Conservation (phyloP, 2,113 vertebrate genomes). For the Microtus pennsylvanicus region DNA sequence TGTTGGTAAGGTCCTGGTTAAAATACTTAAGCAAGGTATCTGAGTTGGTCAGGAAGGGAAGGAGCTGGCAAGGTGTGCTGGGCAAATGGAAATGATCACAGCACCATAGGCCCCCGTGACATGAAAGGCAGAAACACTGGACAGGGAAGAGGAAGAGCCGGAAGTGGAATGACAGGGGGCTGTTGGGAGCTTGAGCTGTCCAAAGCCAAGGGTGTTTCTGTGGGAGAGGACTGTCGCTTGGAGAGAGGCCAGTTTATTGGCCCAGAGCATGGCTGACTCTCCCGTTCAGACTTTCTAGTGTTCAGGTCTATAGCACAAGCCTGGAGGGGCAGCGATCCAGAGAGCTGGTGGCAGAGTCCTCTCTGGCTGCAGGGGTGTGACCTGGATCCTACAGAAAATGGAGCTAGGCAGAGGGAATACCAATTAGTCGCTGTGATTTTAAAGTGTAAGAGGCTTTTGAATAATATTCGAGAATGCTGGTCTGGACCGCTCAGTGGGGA, state of each 20-base stretch:
- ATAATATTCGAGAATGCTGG: neutral
- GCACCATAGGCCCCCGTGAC: neutral
- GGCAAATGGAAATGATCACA: neutral
- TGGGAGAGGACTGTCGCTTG: neutral
- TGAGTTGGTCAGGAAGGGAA: neutral
- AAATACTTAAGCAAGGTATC: neutral
- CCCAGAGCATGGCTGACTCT: neutral
- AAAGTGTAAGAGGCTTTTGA: constrained; percentile 3
- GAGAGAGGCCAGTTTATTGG: neutral
- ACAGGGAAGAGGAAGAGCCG: neutral
- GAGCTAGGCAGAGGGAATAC: neutral
- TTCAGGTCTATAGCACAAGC: neutral
- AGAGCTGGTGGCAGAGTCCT: neutral
- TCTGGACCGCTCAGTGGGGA: neutral
- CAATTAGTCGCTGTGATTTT: neutral
- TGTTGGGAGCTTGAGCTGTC: neutral
- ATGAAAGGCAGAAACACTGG: neutral
- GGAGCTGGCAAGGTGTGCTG: neutral
- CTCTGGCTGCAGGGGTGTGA: neutral
- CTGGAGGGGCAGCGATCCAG: neutral
- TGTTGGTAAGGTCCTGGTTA: neutral
- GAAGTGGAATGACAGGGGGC: neutral
- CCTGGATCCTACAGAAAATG: neutral
- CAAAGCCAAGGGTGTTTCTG: neutral
- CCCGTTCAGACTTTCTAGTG: neutral